A percentile compares a stretch with the other conserved stretches of the same genome.
Conservation (phyloP, 2,797 vertebrate genomes). For the Pampus argenteus region DNA sequence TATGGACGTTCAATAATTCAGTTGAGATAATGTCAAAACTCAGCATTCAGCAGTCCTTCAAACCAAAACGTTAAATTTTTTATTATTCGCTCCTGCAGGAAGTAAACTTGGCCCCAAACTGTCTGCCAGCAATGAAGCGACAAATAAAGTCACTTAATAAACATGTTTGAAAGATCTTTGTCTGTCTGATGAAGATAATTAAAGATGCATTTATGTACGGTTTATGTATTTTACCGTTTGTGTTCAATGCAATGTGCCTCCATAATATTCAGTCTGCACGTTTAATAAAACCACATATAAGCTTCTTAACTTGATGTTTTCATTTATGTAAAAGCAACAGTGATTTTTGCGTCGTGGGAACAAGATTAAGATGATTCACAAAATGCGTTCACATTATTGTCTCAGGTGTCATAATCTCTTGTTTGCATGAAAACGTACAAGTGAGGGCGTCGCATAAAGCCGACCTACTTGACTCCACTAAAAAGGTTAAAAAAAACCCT, state of each 20-base stretch:
- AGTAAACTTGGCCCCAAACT: neutral
- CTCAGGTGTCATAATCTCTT: neutral
- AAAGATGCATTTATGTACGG: no score
- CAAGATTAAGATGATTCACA: neutral
- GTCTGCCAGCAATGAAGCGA: no score
- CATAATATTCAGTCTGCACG: neutral
- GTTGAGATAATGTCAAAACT: no score
- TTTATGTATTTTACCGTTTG: neutral
- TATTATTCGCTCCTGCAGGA: neutral
- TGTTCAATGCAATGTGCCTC: neutral
- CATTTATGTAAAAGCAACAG: neutral
- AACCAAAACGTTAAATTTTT: no score
- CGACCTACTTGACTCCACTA: slow-evolving; percentile 25
- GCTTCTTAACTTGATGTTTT: neutral
- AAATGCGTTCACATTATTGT: neutral
- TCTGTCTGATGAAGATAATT: no score
- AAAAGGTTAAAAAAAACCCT: slow-evolving; percentile 41
- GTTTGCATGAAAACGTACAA: neutral
- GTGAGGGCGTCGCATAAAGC: slow-evolving; percentile 5
- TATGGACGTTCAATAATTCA: no score
- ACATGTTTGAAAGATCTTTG: no score
- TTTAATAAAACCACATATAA: no score
- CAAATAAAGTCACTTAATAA: neutral
- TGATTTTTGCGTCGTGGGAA: neutral
- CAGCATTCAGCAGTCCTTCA: no score